phyloP scores from a whole-genome alignment of 2,113 vertebrate genomes.

The Embiotoca jacksoni region DNA sequence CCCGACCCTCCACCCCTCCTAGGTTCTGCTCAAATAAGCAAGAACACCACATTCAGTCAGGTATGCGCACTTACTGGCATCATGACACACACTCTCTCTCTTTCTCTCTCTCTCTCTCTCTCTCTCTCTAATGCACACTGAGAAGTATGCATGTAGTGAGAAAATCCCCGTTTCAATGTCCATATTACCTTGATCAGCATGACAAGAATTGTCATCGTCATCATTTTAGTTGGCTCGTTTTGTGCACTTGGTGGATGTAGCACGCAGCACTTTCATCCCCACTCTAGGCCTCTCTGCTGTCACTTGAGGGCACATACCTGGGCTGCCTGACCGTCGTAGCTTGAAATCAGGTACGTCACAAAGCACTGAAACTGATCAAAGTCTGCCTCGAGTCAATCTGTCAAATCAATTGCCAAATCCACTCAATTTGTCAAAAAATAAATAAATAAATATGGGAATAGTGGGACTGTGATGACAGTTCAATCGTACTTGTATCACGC shows the following conservation, averaged over 20 bases:
- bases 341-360: constrained; percentile 25
- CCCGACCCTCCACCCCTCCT: constrained; percentile 19
- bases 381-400: not conserved
- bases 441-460: constrained; percentile 27
- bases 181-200: not conserved
- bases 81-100: not conserved
- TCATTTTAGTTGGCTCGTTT: not conserved
- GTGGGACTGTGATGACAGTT: constrained; percentile 70
- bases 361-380: constrained; percentile 39
- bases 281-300: not conserved
- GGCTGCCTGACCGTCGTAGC: constrained; percentile 10
- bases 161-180: not conserved
- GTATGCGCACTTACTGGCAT: constrained; percentile 2
- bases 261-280: not conserved
- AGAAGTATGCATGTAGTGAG: not conserved
- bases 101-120: no score
- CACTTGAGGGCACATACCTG: constrained; percentile 16
- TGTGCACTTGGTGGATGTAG: constrained; percentile 1
- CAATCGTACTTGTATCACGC: constrained; percentile 37
- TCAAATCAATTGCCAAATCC: constrained; percentile 45
- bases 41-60: constrained; percentile 38
- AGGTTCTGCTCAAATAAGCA: constrained; percentile 66
- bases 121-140: not conserved
- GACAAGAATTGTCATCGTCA: not conserved
- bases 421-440: constrained; percentile 45